These are phyloP conservation scores for Plectropomus leopardus DNA, from an alignment of 2,113 vertebrate genomes.

Conservation along the genomic window DNA sequence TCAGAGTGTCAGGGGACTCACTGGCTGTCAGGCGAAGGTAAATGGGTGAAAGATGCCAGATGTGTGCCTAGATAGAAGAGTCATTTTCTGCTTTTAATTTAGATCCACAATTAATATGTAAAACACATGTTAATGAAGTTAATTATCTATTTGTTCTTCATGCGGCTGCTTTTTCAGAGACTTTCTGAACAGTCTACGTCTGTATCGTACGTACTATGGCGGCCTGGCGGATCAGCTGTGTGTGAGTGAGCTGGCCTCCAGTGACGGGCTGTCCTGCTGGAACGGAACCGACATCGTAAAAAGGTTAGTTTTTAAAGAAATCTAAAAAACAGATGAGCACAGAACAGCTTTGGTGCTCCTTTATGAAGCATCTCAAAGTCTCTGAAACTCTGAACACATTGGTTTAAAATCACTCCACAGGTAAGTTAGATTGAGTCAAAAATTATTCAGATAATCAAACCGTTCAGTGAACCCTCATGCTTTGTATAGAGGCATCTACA, in stretches of 20 bases:
- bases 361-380: not conserved
- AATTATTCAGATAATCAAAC: not conserved
- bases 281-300: constrained; percentile 86
- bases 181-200: constrained; percentile 86
- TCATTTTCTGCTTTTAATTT: not conserved
- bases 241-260: constrained; percentile 84
- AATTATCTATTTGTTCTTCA: not conserved
- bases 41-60: constrained; percentile 50
- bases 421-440: not conserved
- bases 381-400: not conserved
- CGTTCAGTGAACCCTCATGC: not conserved
- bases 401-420: not conserved
- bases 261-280: constrained; percentile 87
- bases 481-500: not conserved
- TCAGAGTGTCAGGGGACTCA: constrained; percentile 79
- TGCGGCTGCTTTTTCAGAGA: constrained; percentile 81
- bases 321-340: not conserved
- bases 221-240: constrained; percentile 89
- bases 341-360: not conserved
- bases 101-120: constrained; percentile 1
- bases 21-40: constrained; percentile 89
- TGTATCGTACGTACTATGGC: constrained; percentile 86
- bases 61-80: not conserved
- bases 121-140: constrained; percentile 5
- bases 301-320: constrained; percentile 82